phyloP scores from a whole-genome alignment of 2,797 vertebrate genomes.

The Leuciscus waleckii region DNA sequence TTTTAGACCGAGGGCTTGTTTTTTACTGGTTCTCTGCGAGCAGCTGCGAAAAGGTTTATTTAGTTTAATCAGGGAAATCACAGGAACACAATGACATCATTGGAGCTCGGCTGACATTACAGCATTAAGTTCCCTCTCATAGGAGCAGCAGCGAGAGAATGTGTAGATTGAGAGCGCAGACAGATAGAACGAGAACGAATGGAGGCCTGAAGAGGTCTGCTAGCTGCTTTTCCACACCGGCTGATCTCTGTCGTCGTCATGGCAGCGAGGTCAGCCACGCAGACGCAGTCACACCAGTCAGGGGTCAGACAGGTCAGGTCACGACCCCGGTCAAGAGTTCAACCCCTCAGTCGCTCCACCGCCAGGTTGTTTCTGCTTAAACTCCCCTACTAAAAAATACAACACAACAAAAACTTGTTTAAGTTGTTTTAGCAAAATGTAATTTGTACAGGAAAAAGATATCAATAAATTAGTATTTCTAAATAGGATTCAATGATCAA shows the following conservation, averaged over 20 bases:
- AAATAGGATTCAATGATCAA: background rate
- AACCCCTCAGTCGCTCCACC: slow-evolving; percentile 58
- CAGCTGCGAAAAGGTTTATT: slow-evolving; percentile 53
- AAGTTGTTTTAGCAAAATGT: background rate
- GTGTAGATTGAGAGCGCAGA: slow-evolving; percentile 26
- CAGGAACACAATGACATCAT: slow-evolving; percentile 48
- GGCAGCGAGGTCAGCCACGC: slow-evolving; percentile 79
- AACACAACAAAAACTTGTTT: background rate
- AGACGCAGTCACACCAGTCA: slow-evolving; percentile 86
- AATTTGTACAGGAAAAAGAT: background rate
- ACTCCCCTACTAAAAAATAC: background rate
- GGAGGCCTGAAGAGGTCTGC: slow-evolving; percentile 41
- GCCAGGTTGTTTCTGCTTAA: background rate
- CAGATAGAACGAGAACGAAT: slow-evolving; percentile 17
- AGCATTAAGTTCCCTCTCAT: slow-evolving; percentile 37
- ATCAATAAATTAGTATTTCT: background rate
- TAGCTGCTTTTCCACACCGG: slow-evolving; percentile 38
- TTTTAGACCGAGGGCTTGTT: slow-evolving; percentile 8
- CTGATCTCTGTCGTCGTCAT: slow-evolving; percentile 64
- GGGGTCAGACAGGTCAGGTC: slow-evolving; percentile 86
- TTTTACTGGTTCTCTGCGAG: background rate
- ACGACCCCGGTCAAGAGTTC: slow-evolving; percentile 81
- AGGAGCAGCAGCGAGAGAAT: slow-evolving; percentile 30
- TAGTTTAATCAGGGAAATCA: slow-evolving; percentile 56
- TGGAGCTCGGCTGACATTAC: slow-evolving; percentile 39